phyloP scores from a whole-genome alignment of 2,888 invertebrate genomes.

The Napeogenes sylphis region DNA sequence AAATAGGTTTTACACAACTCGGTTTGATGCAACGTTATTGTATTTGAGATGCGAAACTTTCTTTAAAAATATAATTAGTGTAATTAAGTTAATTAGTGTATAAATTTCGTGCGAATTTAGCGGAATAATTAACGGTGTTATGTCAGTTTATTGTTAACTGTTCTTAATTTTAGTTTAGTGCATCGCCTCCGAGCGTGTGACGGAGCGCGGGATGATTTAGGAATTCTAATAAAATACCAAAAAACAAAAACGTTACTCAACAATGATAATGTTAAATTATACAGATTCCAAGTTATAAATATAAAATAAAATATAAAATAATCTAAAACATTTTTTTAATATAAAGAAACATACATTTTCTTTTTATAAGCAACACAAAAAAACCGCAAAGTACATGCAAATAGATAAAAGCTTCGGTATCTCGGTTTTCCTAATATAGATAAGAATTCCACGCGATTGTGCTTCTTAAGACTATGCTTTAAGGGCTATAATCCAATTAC shows the following conservation, averaged over 20 bases:
- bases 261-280: too few species aligned
- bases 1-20: conserved; percentile 38
- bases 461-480: neutral
- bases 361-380: conserved; percentile 6
- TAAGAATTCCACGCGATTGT: conserved; percentile 20
- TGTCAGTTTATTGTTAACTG: conserved; percentile 19
- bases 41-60: conserved; percentile 29
- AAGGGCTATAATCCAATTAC: conserved; percentile 7
- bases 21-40: conserved; percentile 40
- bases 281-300: neutral
- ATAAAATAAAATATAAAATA: conserved; percentile 9
- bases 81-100: conserved; percentile 33
- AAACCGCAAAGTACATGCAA: conserved; percentile 24
- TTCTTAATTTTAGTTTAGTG: conserved; percentile 23
- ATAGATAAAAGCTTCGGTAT: conserved; percentile 35
- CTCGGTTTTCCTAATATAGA: conserved; percentile 48
- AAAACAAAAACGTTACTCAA: neutral
- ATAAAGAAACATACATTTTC: too few species aligned
- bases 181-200: conserved; percentile 3
- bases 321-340: neutral
- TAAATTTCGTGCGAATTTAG: conserved; percentile 30
- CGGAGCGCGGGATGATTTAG: conserved; percentile 1
- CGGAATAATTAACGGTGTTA: conserved; percentile 17
- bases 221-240: conserved; percentile 2
- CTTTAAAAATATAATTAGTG: conserved; percentile 31